Conservation (phyloP, 2,888 invertebrate species). For the Protodeltote pygarga region DNA sequence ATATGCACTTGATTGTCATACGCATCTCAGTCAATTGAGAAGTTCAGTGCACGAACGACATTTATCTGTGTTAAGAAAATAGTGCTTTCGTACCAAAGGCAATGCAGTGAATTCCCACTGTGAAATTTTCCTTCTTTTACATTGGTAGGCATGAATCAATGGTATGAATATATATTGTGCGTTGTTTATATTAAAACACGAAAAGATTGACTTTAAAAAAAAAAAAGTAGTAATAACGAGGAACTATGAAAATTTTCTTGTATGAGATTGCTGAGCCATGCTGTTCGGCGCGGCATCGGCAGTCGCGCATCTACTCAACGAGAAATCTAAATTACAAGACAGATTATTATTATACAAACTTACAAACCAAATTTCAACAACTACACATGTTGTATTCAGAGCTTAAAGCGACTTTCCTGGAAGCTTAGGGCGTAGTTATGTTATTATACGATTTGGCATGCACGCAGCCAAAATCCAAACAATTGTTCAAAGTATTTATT, state of each 20-base stretch:
- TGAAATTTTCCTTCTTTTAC: conserved; percentile 12
- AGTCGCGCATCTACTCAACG: too few species aligned
- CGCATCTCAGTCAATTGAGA: conserved; percentile 60
- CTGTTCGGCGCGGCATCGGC: too few species aligned
- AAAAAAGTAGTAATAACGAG: too few species aligned
- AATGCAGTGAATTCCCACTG: too few species aligned
- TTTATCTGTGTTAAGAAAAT: conserved; percentile 47
- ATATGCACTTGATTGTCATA: conserved; percentile 33
- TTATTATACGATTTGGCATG: neutral
- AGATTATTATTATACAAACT: too few species aligned
- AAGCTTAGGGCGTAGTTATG: conserved; percentile 8
- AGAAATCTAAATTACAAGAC: too few species aligned
- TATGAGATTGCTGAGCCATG: too few species aligned
- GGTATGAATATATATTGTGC: too few species aligned
- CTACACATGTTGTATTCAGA: conserved; percentile 20
- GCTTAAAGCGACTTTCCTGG: conserved; percentile 18
- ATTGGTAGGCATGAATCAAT: too few species aligned
- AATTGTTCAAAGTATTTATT: conserved; percentile 19
- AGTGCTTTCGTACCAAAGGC: conserved; percentile 23
- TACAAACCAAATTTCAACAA: conserved; percentile 15
- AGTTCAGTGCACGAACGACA: conserved; percentile 59
- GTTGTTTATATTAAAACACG: too few species aligned
- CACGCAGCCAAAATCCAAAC: conserved; percentile 4
- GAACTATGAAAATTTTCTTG: too few species aligned
- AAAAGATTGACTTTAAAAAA: too few species aligned